Evolutionary conservation across 2,797 vertebrate genomes (phyloP), one percentile per base, ranked within the genome.

Genomic region (Platyrinchus mystaceus): DNA sequence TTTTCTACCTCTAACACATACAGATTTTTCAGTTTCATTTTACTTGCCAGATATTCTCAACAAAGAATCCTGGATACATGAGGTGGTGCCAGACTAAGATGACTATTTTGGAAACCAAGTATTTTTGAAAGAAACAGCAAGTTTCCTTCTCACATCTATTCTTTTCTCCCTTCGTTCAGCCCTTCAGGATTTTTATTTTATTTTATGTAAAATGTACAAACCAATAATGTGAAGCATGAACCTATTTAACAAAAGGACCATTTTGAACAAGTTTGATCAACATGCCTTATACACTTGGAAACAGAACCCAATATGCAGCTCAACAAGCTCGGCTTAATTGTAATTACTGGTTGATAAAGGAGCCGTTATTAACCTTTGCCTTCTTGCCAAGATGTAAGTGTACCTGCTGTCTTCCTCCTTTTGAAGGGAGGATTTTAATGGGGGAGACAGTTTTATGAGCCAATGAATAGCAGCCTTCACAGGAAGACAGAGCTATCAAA

Each of bases 391-490:
- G 63, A 81, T 73, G 41, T 60, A 49, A 94, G 30, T 37, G 1
- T 34, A 60, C 44, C 73, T 93, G 59, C 79, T 86, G 69, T 79
- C 79, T 75, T 86, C 77, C 79, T 89, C 78, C 74, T 89, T 82
- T 63, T 59, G 67, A 79, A 94, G 63, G 34, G 23, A 94, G 71
- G 63, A 59, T 89, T 90, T 94, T 36, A 86, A 75, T 59, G 34
- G 27, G 63, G 24, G 44, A 94, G 67, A 89, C n/a, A 79, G 30
- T 63, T 58, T 84, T 86, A 87, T 11, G 17, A 86, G 87, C 82
- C 76, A 90, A 44, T 80, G 71, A 89, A 70, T 87, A 91, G 86
- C 82, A 92, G 69, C 69, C 79, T 86, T 71, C 89, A 92, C 43
- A 81, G 67, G 73, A 89, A 95, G 64, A 46, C 79, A 94, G 50